These are phyloP conservation scores for Crypturellus tataupa DNA, from an alignment of 2,797 vertebrate species.

Conservation along the genomic window DNA sequence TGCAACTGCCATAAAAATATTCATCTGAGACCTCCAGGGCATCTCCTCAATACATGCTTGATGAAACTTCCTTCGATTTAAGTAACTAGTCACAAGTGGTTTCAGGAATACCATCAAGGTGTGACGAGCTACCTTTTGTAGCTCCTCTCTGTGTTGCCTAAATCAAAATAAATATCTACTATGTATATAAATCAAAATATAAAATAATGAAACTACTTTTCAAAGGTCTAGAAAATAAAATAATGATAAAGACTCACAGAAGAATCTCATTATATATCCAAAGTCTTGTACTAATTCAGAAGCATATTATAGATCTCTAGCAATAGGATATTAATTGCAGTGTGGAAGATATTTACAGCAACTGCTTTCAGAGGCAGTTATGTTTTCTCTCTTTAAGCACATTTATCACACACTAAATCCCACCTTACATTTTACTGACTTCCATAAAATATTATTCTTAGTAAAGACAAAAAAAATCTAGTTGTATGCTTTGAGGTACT, in stretches of 20 bases:
- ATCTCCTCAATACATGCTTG: constrained; percentile 84
- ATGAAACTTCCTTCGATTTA: constrained; percentile 79
- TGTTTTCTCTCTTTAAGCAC: neutral
- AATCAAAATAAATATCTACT: constrained; percentile 17
- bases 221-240: neutral
- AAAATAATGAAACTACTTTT: neutral
- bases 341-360: neutral
- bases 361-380: neutral
- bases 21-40: constrained; percentile 89
- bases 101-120: constrained; percentile 78
- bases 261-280: neutral
- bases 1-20: constrained; percentile 84
- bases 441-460: neutral
- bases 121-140: constrained; percentile 72
- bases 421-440: neutral
- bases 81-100: constrained; percentile 64
- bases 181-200: constrained; percentile 3
- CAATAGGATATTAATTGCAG: neutral
- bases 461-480: neutral
- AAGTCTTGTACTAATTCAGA: neutral
- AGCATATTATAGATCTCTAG: neutral
- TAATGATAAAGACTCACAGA: neutral
- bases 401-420: neutral
- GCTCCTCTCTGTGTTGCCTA: constrained; percentile 60
- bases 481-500: neutral